Evolutionary conservation across 2,888 invertebrate genomes (phyloP).

Genomic region (Eupithecia centaureata): DNA sequence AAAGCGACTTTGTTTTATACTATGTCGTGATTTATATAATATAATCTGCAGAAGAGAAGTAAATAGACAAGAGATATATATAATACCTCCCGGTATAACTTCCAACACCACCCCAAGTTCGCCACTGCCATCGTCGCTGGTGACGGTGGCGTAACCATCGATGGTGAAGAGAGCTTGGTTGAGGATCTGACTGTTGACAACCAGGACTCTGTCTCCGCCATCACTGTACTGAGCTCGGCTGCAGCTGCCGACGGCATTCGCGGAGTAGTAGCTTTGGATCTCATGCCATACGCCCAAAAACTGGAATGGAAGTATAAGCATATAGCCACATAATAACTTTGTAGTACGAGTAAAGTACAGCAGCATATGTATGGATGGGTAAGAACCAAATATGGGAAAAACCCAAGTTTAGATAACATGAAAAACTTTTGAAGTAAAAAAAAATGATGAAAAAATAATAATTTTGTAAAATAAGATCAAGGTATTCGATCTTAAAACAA

Average conservation of each 20-base stretch:
- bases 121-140: constrained; percentile 57
- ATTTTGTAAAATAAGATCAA: no score
- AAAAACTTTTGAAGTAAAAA: no score
- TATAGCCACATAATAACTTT: no score
- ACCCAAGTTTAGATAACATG: background rate
- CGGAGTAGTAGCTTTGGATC: constrained; percentile 63
- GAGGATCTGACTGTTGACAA: constrained; percentile 69
- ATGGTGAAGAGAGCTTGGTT: constrained; percentile 58
- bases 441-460: no score
- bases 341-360: no score
- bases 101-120: constrained; percentile 63
- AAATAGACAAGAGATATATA: no score
- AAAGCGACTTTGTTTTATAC: no score
- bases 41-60: background rate
- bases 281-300: constrained; percentile 71
- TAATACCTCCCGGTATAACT: constrained; percentile 53
- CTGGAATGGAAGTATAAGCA: constrained; percentile 45
- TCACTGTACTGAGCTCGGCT: constrained; percentile 60
- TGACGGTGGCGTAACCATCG: constrained; percentile 61
- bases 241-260: constrained; percentile 59
- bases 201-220: constrained; percentile 49
- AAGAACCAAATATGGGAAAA: no score
- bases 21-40: no score
- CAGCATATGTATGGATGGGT: no score
- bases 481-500: background rate